These are phyloP conservation scores for Drosophila orosa DNA, from an alignment of 1,140 invertebrate species.

Conservation along the genomic window DNA sequence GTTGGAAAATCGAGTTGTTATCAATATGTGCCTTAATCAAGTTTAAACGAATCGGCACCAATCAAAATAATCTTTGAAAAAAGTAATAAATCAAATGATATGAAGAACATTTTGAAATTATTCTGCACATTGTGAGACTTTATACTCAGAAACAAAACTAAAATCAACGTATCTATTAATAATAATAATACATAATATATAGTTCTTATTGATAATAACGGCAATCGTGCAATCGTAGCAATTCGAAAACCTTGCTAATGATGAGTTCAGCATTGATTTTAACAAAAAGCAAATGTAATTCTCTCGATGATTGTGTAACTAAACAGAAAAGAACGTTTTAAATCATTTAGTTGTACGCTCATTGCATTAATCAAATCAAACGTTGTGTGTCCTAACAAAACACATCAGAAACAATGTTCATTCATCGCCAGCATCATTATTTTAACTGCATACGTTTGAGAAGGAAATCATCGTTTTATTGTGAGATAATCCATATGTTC, in stretches of 20 bases:
- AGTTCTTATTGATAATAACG: constrained; percentile 57
- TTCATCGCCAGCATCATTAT: constrained; percentile 39
- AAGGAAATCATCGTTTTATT: constrained; percentile 30
- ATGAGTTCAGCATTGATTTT: constrained; percentile 34
- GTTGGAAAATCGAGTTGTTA: constrained; percentile 31
- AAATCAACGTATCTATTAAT: constrained; percentile 34
- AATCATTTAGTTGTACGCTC: constrained; percentile 42
- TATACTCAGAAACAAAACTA: constrained; percentile 63
- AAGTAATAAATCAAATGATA: constrained; percentile 21
- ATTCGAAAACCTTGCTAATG: constrained; percentile 58
- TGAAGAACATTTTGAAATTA: constrained; percentile 65
- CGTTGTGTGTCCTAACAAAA: constrained; percentile 55
- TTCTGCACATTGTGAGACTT: constrained; percentile 42
- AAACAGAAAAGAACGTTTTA: constrained; percentile 31
- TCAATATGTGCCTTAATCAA: constrained; percentile 64
- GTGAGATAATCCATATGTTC: constrained; percentile 50
- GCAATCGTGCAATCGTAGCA: constrained; percentile 78
- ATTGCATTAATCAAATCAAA: constrained; percentile 35
- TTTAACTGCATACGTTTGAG: constrained; percentile 32
- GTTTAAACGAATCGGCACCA: constrained; percentile 30
- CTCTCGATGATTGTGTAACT: constrained; percentile 43
- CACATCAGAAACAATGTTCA: constrained; percentile 49
- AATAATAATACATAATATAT: constrained; percentile 45
- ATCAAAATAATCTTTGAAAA: constrained; percentile 47
- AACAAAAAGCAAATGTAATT: constrained; percentile 27